Percentiles rank a stretch among this genome's conserved stretches.
Conservation (phyloP, 2,888 invertebrate genomes). For the Pyrochroa serraticornis region DNA sequence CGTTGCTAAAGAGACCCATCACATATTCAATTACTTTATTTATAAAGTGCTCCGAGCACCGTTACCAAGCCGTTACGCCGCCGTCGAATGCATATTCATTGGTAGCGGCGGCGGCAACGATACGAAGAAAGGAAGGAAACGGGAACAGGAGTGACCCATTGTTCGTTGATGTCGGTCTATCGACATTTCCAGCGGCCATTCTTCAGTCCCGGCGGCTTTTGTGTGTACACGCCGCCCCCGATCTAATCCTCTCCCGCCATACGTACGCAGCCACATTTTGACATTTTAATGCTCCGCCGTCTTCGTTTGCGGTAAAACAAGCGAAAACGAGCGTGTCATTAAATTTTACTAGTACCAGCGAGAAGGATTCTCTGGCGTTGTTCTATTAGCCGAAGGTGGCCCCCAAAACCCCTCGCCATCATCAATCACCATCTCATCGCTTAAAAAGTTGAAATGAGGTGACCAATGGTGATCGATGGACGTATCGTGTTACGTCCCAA, state of each 20-base stretch:
- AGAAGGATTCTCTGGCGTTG: slow-evolving; percentile 14
- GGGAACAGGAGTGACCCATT: slow-evolving; percentile 14
- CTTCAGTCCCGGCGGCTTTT: slow-evolving; percentile 1
- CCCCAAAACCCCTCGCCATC: slow-evolving; percentile 8
- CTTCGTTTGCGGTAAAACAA: slow-evolving; percentile 18
- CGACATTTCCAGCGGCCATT: slow-evolving; percentile 12
- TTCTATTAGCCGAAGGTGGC: slow-evolving; percentile 14
- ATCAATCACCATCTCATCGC: slow-evolving; percentile 23
- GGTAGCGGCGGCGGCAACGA: not conserved
- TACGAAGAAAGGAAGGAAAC: slow-evolving; percentile 4
- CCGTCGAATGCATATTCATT: slow-evolving; percentile 9
- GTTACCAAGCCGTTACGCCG: slow-evolving; percentile 1
- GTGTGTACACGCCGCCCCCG: not conserved
- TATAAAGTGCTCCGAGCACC: slow-evolving; percentile 2
- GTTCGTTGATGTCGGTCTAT: slow-evolving; percentile 12
- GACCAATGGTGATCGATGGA: slow-evolving; percentile 37
- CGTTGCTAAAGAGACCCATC: slow-evolving; percentile 4
- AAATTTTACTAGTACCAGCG: slow-evolving; percentile 14
- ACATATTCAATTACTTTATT: slow-evolving; percentile 15
- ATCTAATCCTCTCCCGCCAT: slow-evolving; percentile 1
- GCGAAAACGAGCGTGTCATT: slow-evolving; percentile 15
- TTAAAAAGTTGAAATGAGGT: slow-evolving; percentile 31
- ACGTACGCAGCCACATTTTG: not conserved
- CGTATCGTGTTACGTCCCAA: slow-evolving; percentile 5
- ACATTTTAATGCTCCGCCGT: not conserved